phyloP scores from a whole-genome alignment of 2,113 vertebrate genomes.

The mouse (Mus musculus) region GRCm39 chr2:24405501-24406000 shows the following conservation, averaged over 20 bases:
- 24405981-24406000: neutral
- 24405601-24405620: neutral
- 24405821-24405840: neutral
- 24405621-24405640: too few relatives aligned
- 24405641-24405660: neutral
- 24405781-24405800: neutral
- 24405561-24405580: neutral
- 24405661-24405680: too few relatives aligned
- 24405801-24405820: neutral
- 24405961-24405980: neutral
- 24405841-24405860: neutral
- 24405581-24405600: neutral
- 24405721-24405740: neutral
- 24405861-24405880: neutral
- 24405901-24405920: neutral
- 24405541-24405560: neutral
- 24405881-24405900: neutral
- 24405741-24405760: neutral
- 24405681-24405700: neutral
- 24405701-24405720: neutral
- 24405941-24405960: neutral
- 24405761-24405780: neutral
- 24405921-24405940: neutral
- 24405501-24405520: neutral
- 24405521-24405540: neutral